These are phyloP conservation scores for Parelbella ahira DNA, from an alignment of 2,888 invertebrate genomes.

Conservation along the genomic window DNA sequence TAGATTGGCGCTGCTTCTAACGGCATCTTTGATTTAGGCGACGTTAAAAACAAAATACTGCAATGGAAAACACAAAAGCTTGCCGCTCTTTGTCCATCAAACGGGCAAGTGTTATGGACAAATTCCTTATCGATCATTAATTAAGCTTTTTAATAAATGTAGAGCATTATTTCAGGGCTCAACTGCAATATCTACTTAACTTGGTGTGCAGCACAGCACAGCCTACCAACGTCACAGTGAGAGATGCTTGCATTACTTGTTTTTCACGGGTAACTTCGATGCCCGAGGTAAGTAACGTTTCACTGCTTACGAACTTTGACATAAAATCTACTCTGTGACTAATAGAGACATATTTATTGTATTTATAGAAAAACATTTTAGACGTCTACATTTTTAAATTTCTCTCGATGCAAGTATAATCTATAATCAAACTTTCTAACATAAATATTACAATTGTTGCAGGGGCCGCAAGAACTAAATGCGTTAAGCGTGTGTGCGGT, in stretches of 20 bases:
- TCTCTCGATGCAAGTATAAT: too few relatives aligned
- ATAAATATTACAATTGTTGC: constrained; percentile 6
- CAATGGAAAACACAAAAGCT: constrained; percentile 75
- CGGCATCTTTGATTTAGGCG: constrained; percentile 67
- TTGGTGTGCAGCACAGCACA: constrained; percentile 84
- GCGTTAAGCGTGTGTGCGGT: constrained; percentile 76
- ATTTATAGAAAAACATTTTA: too few relatives aligned
- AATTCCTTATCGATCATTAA: background rate
- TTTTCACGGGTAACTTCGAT: constrained; percentile 80
- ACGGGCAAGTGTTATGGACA: constrained; percentile 48
- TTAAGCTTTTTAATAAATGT: background rate
- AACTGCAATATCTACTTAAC: constrained; percentile 78
- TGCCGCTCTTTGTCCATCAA: constrained; percentile 63
- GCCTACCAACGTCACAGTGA: constrained; percentile 73
- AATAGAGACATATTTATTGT: too few relatives aligned
- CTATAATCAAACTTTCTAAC: too few relatives aligned
- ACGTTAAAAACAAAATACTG: constrained; percentile 70
- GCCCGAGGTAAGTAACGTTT: constrained; percentile 58
- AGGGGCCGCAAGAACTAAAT: constrained; percentile 78
- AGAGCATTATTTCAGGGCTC: constrained; percentile 45
- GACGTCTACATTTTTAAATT: too few relatives aligned
- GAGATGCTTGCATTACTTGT: constrained; percentile 84
- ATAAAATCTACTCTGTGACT: too few relatives aligned
- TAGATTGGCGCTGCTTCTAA: constrained; percentile 61
- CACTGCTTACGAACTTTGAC: too few relatives aligned